Conservation (phyloP, 2,113 vertebrate genomes). For the Saccopteryx bilineata region DNA sequence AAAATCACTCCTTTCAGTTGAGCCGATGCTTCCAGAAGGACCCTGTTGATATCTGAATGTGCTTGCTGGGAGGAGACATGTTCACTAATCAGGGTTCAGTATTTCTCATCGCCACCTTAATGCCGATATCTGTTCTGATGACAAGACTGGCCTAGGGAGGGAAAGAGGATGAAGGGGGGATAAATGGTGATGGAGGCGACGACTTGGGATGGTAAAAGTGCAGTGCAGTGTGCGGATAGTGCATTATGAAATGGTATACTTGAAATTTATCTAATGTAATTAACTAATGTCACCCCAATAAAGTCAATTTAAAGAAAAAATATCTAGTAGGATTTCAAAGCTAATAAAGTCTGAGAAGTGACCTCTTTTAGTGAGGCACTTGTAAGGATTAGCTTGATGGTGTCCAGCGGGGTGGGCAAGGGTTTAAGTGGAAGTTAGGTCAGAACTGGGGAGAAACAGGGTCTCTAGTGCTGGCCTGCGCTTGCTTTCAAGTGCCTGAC, state of each 20-base stretch:
- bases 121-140: background rate
- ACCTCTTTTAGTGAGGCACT: background rate
- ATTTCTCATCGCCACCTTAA: background rate
- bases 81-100: background rate
- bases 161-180: background rate
- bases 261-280: too few species aligned
- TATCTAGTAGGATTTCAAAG: background rate
- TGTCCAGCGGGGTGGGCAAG: background rate
- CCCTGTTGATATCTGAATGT: background rate
- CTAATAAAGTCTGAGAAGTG: background rate
- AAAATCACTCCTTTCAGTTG: background rate
- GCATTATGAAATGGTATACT: too few species aligned
- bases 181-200: too few species aligned
- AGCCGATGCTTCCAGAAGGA: background rate
- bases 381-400: background rate
- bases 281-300: too few species aligned
- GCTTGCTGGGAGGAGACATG: background rate
- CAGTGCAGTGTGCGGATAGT: too few species aligned
- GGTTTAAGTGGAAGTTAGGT: background rate
- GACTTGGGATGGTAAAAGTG: too few species aligned
- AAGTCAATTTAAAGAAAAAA: too few species aligned
- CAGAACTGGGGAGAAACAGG: background rate
- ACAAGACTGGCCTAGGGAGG: background rate
- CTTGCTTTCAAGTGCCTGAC: background rate
- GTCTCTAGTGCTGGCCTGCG: background rate